Evolutionary conservation across 2,888 invertebrate species (phyloP).

Genomic region (Plusia festucae): DNA sequence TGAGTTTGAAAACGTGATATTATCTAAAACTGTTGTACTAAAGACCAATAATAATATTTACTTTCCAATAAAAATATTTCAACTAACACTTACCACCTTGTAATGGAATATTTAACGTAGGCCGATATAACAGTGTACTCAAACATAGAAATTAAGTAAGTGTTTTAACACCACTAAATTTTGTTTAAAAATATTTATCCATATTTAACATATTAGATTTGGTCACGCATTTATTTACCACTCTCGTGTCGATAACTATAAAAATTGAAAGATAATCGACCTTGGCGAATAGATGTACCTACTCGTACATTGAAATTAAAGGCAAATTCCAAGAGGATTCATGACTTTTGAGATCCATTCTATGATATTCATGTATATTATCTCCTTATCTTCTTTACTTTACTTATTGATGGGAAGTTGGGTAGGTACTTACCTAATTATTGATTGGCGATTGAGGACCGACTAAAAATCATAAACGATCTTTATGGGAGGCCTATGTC

Average conservation of each 20-base stretch:
- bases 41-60: not conserved
- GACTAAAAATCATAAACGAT: too few relatives aligned
- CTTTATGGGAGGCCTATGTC: too few relatives aligned
- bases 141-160: not conserved
- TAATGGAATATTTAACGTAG: not conserved
- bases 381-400: too few relatives aligned
- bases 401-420: too few relatives aligned
- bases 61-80: not conserved
- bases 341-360: not conserved
- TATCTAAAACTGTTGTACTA: not conserved
- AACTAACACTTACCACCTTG: not conserved
- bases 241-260: slow-evolving; percentile 3
- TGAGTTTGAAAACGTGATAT: too few relatives aligned
- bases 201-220: not conserved
- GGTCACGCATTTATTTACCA: not conserved
- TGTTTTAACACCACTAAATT: not conserved
- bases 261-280: not conserved
- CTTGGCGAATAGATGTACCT: not conserved
- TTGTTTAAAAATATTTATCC: not conserved
- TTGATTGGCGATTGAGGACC: too few relatives aligned
- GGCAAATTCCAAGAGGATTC: not conserved
- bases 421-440: too few relatives aligned
- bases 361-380: too few relatives aligned
- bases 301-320: not conserved
- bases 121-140: not conserved